Evolutionary conservation across 1,140 invertebrate genomes (phyloP), one percentile per base, ranked within the genome.

Genomic region (Brachionus koreanus): DNA sequence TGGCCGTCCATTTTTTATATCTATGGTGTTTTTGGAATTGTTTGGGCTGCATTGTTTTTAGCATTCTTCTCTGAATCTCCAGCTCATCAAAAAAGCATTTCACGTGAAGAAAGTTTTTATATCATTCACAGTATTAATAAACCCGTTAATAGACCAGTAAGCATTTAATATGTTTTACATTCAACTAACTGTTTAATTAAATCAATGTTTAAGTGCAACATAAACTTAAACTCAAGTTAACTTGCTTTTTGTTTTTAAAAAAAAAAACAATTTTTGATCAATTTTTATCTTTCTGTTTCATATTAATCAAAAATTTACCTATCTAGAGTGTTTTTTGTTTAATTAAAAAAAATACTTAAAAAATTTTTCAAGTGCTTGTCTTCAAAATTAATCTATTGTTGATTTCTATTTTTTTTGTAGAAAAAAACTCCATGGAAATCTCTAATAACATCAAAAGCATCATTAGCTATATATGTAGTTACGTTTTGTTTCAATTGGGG

Each of bases 31-130:
- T 89, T 94, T 75, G 93, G 93, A 2, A 85, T 94, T 35, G 83
- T 93, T 42, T 97, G 95, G 95, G 93, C 93, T 19, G 85, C 93
- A 3, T 86, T 92, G 0, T 97, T 95, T 95, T 93, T 94, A 87
- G 86, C 93, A 0, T 89, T 97, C 16, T 91, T 95, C 5, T 95
- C 92, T 86, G 94, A 97, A 85, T 92, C 92, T 0, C 96, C 96
- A 0, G 91, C 91, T 0, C 89, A 92, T 77, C 95, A 98, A 90
- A 94, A 94, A 1, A 89, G 94, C 67, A 98, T 98, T 84, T 91
- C 92, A 0, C 88, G 90, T 0, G 91, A 93, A 43, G 96, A 98
- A 87, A 89, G 92, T 67, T 92, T 93, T 16, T 94, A 93, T 86
- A 94, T 98, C 37, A 29, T 84, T 7, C 46, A 77, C 19, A 19